These are phyloP conservation scores for Pelvicachromis taeniatus DNA, from an alignment of 2,113 vertebrate genomes.

Conservation along the genomic window DNA sequence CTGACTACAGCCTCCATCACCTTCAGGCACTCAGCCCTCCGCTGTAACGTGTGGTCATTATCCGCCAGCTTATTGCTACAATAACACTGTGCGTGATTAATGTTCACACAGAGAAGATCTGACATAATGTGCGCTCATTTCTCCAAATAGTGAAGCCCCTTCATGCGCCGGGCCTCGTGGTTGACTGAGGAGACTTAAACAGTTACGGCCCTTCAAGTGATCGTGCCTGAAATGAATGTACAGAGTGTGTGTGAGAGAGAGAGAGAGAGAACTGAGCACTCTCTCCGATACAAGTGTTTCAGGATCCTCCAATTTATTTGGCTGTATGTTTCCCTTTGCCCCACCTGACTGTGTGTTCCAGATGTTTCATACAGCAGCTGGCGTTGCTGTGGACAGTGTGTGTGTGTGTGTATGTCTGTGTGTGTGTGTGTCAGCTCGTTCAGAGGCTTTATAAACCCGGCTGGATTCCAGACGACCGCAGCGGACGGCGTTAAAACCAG, in stretches of 20 bases:
- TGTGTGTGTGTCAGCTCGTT: not conserved
- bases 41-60: constrained; percentile 2
- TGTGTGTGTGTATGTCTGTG: not conserved
- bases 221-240: not conserved
- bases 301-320: constrained; percentile 13
- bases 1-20: not conserved
- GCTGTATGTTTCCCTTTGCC: constrained; percentile 7
- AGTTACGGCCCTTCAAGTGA: not conserved
- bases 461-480: constrained; percentile 73
- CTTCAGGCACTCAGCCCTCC: not conserved
- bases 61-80: constrained; percentile 15
- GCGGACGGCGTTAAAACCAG: constrained; percentile 78
- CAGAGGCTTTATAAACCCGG: constrained; percentile 63
- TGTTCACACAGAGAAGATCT: not conserved
- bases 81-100: constrained; percentile 43
- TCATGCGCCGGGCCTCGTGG: not conserved
- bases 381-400: constrained; percentile 24
- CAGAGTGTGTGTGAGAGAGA: not conserved
- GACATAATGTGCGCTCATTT: constrained; percentile 17
- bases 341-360: constrained; percentile 63
- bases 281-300: not conserved
- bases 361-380: constrained; percentile 67
- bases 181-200: constrained; percentile 9
- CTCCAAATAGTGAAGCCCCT: constrained; percentile 5
- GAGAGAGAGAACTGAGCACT: not conserved